These are phyloP conservation scores for Arvicanthis niloticus DNA, from an alignment of 2,113 vertebrate species.

Conservation along the genomic window DNA sequence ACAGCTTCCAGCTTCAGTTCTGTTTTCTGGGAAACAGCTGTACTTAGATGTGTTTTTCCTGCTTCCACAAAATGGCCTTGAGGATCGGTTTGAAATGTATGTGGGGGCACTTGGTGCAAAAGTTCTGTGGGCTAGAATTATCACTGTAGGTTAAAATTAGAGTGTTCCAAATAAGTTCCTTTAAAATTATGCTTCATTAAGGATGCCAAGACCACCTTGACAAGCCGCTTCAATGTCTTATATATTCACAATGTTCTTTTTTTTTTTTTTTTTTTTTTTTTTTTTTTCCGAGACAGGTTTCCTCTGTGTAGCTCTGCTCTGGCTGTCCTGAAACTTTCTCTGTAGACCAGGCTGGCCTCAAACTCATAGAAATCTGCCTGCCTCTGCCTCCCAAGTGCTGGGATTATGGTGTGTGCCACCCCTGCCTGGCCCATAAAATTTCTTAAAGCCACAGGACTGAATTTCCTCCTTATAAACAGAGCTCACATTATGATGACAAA, in stretches of 20 bases:
- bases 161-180: constrained; percentile 31
- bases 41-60: background rate
- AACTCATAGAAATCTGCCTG: background rate
- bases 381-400: background rate
- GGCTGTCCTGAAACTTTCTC: background rate
- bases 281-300: background rate
- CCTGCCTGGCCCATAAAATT: background rate
- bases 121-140: background rate
- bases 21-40: constrained; percentile 48
- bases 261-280: too few species aligned
- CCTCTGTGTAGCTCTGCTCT: background rate
- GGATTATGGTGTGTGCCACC: background rate
- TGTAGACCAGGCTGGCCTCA: background rate
- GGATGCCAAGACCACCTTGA: constrained; percentile 18
- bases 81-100: background rate
- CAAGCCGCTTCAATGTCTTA: constrained; percentile 26
- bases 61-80: background rate
- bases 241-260: background rate
- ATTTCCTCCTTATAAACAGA: constrained; percentile 33
- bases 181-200: constrained; percentile 46
- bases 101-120: background rate
- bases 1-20: background rate
- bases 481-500: background rate
- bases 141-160: constrained; percentile 25
- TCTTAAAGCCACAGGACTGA: constrained; percentile 44